Percentiles rank a stretch among this genome's conserved stretches.
phyloP scores from a whole-genome alignment of 2,113 vertebrate species.

The Calidris pugnax region DNA sequence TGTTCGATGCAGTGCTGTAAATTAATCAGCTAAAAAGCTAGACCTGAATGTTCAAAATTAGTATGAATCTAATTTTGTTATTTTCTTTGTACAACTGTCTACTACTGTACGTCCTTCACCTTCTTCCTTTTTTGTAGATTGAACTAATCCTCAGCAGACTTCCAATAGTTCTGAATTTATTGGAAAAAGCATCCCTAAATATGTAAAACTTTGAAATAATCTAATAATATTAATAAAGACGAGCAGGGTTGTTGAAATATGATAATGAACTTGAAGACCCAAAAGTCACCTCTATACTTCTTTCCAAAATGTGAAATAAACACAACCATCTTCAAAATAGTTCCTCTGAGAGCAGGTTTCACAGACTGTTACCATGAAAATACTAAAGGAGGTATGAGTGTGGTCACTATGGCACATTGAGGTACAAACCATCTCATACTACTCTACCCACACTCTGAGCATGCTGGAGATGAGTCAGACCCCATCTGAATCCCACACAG shows the following conservation, averaged over 20 bases:
- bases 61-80: background rate
- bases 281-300: background rate
- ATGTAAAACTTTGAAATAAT: background rate
- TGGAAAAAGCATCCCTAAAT: background rate
- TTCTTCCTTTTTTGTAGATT: background rate
- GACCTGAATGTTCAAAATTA: background rate
- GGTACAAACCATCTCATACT: background rate
- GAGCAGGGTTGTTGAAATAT: background rate
- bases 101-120: background rate
- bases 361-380: background rate
- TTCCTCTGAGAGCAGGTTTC: background rate
- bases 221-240: background rate
- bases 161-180: background rate
- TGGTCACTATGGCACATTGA: background rate
- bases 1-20: background rate
- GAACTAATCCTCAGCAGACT: background rate
- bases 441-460: background rate
- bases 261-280: background rate
- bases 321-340: background rate
- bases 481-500: accelerated
- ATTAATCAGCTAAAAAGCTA: background rate
- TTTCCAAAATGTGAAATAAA: background rate
- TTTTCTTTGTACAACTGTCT: background rate
- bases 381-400: background rate
- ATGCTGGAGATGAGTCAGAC: background rate